Conservation (phyloP, 2,888 invertebrate genomes). For the Macrophya alboannulata region DNA sequence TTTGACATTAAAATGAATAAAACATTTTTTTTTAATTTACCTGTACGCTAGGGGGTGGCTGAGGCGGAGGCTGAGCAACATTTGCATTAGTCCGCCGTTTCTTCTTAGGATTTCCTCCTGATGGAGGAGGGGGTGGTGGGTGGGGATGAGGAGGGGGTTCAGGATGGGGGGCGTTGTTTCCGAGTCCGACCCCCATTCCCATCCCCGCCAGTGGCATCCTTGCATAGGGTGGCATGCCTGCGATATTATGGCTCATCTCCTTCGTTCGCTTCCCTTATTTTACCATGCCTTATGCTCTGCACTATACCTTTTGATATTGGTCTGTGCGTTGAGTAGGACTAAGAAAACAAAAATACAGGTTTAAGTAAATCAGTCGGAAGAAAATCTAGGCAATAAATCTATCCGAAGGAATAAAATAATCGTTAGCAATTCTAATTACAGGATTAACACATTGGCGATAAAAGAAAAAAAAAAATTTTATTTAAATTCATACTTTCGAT, state of each 20-base stretch:
- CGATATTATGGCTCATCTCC: constrained; percentile 90
- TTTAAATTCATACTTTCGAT: background rate
- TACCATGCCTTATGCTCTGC: constrained; percentile 76
- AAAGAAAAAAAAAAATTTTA: background rate
- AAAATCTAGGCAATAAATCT: background rate
- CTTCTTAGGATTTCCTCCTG: constrained; percentile 93
- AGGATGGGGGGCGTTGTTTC: constrained; percentile 85
- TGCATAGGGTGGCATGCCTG: constrained; percentile 89
- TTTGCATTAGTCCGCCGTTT: constrained; percentile 90
- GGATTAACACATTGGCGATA: background rate
- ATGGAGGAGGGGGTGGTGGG: constrained; percentile 87
- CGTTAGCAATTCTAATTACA: background rate
- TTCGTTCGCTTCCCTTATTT: constrained; percentile 75
- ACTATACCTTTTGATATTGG: constrained; percentile 66
- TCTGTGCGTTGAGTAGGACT: constrained; percentile 40
- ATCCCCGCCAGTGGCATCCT: constrained; percentile 88
- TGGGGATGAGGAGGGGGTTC: constrained; percentile 87
- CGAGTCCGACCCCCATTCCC: constrained; percentile 81
- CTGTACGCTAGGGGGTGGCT: constrained; percentile 86
- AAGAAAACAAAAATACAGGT: constrained; percentile 20
- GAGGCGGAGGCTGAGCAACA: constrained; percentile 86
- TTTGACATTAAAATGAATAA: background rate
- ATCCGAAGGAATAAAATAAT: background rate
- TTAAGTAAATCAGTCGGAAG: background rate
- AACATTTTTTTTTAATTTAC: too few species aligned